These are phyloP conservation scores for Coilia nasus DNA, from an alignment of 2,797 vertebrate genomes.

Conservation along the genomic window DNA sequence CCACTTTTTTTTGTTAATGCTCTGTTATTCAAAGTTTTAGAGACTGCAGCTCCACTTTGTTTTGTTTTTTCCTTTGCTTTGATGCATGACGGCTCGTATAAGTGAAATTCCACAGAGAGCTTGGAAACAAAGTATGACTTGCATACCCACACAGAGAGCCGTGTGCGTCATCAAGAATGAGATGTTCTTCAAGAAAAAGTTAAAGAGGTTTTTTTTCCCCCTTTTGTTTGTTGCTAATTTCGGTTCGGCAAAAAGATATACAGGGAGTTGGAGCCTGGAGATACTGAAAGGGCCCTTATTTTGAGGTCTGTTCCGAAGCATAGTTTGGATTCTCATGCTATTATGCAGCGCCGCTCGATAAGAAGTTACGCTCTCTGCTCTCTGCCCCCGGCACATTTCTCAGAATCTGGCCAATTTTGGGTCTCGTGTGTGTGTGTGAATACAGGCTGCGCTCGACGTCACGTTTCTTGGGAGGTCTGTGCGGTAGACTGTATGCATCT, in stretches of 20 bases:
- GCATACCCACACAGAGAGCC: background rate
- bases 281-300: constrained; percentile 24
- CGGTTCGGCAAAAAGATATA: background rate
- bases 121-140: constrained; percentile 11
- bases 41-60: background rate
- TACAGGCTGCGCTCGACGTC: background rate
- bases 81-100: background rate
- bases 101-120: constrained; percentile 1
- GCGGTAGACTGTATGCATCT: background rate
- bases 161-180: constrained; percentile 35
- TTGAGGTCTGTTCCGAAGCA: constrained; percentile 19
- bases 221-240: constrained; percentile 3
- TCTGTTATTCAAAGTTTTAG: constrained; percentile 5
- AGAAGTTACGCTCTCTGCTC: background rate
- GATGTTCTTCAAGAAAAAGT: constrained; percentile 25
- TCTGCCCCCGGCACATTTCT: background rate
- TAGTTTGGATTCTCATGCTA: constrained; percentile 33
- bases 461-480: background rate
- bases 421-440: background rate
- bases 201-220: background rate
- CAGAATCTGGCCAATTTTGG: background rate
- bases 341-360: background rate
- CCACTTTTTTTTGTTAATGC: background rate
- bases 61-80: background rate
- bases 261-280: constrained; percentile 9